phyloP scores from a whole-genome alignment of 2,113 vertebrate species.

The Lasiurus borealis region DNA sequence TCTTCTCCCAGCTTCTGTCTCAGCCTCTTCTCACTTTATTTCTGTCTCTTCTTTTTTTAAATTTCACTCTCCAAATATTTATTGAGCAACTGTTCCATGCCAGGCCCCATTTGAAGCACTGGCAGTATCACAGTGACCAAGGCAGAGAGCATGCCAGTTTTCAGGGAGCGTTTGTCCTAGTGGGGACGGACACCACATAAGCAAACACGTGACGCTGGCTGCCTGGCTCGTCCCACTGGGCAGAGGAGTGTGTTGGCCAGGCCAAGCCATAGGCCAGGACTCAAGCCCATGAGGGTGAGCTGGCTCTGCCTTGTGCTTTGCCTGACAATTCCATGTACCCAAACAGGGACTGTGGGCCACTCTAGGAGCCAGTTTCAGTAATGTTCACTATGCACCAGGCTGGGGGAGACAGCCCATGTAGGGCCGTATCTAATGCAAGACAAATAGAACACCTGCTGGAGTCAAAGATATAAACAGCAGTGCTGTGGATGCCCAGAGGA shows the following conservation, averaged over 20 bases:
- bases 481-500: not conserved
- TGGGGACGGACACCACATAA: not conserved
- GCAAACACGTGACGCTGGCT: not conserved
- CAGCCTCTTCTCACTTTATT: constrained; percentile 26
- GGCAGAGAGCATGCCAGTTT: not conserved
- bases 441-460: not conserved
- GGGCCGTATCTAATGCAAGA: not conserved
- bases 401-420: not conserved
- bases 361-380: not conserved
- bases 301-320: not conserved
- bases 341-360: not conserved
- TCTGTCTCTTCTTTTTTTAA: not conserved
- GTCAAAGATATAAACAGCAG: not conserved
- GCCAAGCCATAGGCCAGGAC: not conserved
- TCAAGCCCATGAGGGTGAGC: not conserved
- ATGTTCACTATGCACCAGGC: not conserved
- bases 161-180: not conserved
- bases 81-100: not conserved
- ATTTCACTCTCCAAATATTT: not conserved
- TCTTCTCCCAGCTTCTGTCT: constrained; percentile 32
- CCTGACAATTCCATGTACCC: not conserved
- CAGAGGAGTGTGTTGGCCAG: not conserved
- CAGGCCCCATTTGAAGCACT: not conserved
- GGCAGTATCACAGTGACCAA: not conserved
- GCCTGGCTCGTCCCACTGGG: not conserved